A percentile compares a stretch with the other conserved stretches of the same genome.
These are phyloP conservation scores for Torymus aiolomorphi DNA, from an alignment of 2,888 invertebrate genomes.

Conservation along the genomic window DNA sequence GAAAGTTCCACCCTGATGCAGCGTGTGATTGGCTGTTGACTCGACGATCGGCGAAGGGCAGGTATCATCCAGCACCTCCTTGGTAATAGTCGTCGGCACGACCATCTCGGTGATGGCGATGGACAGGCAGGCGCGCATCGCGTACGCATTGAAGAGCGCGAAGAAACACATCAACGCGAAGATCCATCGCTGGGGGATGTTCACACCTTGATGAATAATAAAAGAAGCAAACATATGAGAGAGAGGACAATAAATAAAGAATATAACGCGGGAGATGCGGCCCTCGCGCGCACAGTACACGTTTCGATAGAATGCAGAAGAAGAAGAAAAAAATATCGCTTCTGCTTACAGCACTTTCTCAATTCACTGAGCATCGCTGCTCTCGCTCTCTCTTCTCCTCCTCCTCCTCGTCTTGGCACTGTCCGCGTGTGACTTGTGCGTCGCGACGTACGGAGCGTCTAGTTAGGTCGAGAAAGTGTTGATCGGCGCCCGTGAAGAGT, in stretches of 20 bases:
- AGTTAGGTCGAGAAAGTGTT: background rate
- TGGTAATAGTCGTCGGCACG: conserved; percentile 25
- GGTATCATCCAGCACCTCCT: conserved; percentile 46
- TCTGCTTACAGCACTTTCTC: conserved; percentile 51
- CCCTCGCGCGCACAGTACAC: background rate
- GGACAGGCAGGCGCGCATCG: conserved; percentile 85
- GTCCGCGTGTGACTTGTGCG: too few relatives aligned
- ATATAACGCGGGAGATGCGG: background rate
- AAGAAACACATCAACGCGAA: conserved; percentile 82
- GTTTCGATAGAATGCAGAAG: background rate
- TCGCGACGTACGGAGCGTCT: too few relatives aligned
- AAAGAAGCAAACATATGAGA: conserved; percentile 29
- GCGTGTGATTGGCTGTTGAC: conserved; percentile 19
- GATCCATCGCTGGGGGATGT: conserved; percentile 72
- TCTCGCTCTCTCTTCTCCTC: too few relatives aligned
- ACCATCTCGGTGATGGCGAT: conserved; percentile 86
- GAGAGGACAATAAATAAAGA: background rate
- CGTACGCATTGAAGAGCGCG: conserved; percentile 85
- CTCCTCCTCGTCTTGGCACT: too few relatives aligned
- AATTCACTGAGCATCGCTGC: conserved; percentile 42
- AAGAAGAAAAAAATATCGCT: too few relatives aligned
- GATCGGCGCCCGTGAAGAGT: background rate
- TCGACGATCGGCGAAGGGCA: conserved; percentile 33
- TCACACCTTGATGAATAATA: conserved; percentile 45
- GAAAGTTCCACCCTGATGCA: conserved; percentile 27